These are phyloP conservation scores for Flabesymbios commensalis DNA, from an alignment of 2,888 invertebrate genomes.

Conservation along the genomic window DNA sequence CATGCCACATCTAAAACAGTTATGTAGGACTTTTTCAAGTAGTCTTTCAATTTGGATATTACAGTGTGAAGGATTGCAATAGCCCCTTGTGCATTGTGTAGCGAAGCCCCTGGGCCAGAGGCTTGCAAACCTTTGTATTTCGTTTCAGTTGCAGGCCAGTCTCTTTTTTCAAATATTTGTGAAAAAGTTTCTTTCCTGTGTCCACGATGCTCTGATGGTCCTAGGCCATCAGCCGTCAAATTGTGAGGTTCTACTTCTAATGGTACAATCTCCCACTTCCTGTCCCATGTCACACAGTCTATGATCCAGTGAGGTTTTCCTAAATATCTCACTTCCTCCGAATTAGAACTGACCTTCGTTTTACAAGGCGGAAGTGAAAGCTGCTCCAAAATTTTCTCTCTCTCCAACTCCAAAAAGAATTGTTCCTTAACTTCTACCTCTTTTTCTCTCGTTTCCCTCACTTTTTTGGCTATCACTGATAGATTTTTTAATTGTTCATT, in stretches of 20 bases:
- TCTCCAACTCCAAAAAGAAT: no score
- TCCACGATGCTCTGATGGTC: conserved; percentile 2
- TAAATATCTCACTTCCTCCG: no score
- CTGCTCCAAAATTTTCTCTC: no score
- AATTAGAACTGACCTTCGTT: no score
- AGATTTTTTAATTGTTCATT: no score
- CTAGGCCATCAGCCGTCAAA: conserved; percentile 8
- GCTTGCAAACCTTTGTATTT: conserved; percentile 17
- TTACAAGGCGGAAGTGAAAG: no score
- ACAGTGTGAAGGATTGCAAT: conserved; percentile 18
- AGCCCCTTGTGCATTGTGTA: conserved; percentile 19
- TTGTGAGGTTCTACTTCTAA: conserved; percentile 17
- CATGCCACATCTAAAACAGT: conserved; percentile 30
- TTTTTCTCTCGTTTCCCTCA: no score
- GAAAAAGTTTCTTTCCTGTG: conserved; percentile 11
- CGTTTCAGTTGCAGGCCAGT: conserved; percentile 23
- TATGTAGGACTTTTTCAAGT: conserved; percentile 1
- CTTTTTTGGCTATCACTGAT: no score
- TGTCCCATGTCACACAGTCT: conserved; percentile 27
- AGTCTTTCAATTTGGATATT: conserved; percentile 19
- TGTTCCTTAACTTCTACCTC: no score
- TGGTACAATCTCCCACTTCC: conserved; percentile 19
- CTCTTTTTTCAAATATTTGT: conserved; percentile 16
- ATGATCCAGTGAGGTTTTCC: conserved; percentile 25
- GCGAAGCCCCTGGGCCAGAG: conserved; percentile 26